These are phyloP conservation scores for Esox niger DNA, from an alignment of 2,113 vertebrate species.

Conservation along the genomic window DNA sequence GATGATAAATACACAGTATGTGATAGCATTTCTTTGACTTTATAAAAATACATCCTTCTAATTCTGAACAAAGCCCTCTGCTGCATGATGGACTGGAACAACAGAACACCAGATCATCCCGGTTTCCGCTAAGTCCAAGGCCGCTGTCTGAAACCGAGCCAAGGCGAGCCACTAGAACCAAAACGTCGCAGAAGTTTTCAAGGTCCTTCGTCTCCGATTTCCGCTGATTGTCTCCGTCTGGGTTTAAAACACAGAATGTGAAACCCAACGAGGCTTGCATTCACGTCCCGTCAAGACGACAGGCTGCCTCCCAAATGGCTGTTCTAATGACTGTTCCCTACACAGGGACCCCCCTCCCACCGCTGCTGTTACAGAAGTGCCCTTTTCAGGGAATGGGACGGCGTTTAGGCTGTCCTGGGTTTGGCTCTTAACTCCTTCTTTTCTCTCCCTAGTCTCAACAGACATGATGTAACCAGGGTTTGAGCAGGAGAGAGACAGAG, in stretches of 20 bases:
- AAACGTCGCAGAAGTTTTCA: conserved; percentile 53
- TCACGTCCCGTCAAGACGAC: conserved; percentile 36
- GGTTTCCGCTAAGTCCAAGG: conserved; percentile 31
- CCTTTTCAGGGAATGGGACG: too few species aligned
- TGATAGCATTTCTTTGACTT: too few species aligned
- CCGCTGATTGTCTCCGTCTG: conserved; percentile 54
- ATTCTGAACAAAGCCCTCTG: too few species aligned
- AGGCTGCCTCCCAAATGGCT: conserved; percentile 25
- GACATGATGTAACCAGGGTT: conserved; percentile 56
- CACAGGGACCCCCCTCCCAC: too few species aligned
- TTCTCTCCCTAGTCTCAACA: too few species aligned
- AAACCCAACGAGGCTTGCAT: conserved; percentile 47
- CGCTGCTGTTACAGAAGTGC: too few species aligned
- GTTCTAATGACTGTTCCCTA: too few species aligned
- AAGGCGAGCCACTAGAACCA: conserved; percentile 31
- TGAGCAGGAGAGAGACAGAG: too few species aligned
- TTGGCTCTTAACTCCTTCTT: too few species aligned
- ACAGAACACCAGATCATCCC: conserved; percentile 20
- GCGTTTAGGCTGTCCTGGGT: too few species aligned
- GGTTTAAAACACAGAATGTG: conserved; percentile 53
- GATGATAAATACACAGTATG: too few species aligned
- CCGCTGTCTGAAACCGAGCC: conserved; percentile 40
- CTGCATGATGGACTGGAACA: conserved; percentile 37
- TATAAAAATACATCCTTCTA: too few species aligned
- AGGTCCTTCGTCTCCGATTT: conserved; percentile 55